Conservation (phyloP, 2,888 invertebrate species). For the Pinctada fucata region DNA sequence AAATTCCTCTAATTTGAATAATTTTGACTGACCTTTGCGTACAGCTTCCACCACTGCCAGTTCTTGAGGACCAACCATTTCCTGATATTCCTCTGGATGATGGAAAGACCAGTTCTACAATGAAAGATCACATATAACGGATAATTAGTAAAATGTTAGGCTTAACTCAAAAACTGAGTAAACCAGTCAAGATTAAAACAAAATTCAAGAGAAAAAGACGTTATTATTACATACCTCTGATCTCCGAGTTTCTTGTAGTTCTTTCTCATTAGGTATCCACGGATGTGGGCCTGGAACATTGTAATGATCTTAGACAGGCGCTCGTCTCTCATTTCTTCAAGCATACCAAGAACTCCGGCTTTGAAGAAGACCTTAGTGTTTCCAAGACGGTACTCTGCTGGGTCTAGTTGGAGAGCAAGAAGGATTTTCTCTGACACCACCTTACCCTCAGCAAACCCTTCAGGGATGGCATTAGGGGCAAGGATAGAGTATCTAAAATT, state of each 20-base stretch:
- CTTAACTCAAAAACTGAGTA: neutral
- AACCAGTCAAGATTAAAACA: neutral
- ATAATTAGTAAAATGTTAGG: neutral
- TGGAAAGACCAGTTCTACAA: conserved; percentile 91
- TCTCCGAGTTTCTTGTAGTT: conserved; percentile 98
- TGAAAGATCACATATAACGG: neutral
- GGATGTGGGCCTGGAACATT: conserved; percentile 92
- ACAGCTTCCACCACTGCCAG: conserved; percentile 99
- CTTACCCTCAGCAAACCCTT: conserved; percentile 79
- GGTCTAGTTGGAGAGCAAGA: conserved; percentile 85
- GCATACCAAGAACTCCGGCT: conserved; percentile 99
- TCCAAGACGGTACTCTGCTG: conserved; percentile 97
- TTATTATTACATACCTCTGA: conserved; percentile 84
- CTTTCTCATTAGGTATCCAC: conserved; percentile 85
- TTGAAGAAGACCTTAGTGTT: conserved; percentile 99
- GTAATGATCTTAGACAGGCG: conserved; percentile 96
- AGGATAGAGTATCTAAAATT: conserved; percentile 93
- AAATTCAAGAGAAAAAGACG: neutral
- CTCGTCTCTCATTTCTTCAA: conserved; percentile 99
- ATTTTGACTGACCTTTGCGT: conserved; percentile 80
- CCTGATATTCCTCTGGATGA: conserved; percentile 99
- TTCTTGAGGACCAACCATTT: conserved; percentile 99
- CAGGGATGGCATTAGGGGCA: conserved; percentile 88
- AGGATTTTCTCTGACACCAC: conserved; percentile 83
- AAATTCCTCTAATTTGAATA: too few relatives aligned